These are phyloP conservation scores for Nesometra sesokonis DNA, from an alignment of 35 echinoderm and acorn worm species.

Conservation along the genomic window DNA sequence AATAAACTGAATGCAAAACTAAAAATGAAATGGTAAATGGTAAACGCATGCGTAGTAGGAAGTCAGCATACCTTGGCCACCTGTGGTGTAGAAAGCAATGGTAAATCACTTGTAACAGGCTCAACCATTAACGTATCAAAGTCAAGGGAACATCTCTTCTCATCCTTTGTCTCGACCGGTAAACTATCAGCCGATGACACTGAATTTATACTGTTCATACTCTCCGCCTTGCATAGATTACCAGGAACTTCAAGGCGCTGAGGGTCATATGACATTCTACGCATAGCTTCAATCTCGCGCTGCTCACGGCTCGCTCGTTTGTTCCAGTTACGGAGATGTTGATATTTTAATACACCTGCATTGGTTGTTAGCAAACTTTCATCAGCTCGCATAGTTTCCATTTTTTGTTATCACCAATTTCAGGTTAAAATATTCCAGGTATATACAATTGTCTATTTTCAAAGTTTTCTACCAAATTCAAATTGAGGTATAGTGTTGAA, in stretches of 20 bases:
- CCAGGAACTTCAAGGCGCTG: too few relatives aligned
- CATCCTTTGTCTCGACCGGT: not conserved
- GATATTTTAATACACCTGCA: not conserved
- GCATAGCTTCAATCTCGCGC: not conserved
- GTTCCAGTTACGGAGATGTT: not conserved
- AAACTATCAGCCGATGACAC: not conserved
- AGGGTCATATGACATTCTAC: not conserved
- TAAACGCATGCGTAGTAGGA: not conserved
- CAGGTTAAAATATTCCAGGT: not conserved
- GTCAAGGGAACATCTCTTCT: not conserved
- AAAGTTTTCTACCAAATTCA: too few relatives aligned
- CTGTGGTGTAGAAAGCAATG: not conserved
- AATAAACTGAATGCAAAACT: too few relatives aligned
- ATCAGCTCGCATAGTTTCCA: not conserved
- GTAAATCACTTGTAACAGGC: not conserved
- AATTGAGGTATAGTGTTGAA: too few relatives aligned
- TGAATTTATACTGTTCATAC: not conserved
- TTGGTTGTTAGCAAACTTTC: not conserved
- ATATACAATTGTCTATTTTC: too few relatives aligned
- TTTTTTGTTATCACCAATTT: not conserved
- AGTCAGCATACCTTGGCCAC: not conserved
- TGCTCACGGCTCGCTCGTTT: not conserved
- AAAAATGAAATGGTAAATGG: too few relatives aligned
- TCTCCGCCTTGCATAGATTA: not conserved
- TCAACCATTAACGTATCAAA: not conserved